These are phyloP conservation scores for Campylomormyrus numenius DNA, from an alignment of 2,113 vertebrate species.

Conservation along the genomic window DNA sequence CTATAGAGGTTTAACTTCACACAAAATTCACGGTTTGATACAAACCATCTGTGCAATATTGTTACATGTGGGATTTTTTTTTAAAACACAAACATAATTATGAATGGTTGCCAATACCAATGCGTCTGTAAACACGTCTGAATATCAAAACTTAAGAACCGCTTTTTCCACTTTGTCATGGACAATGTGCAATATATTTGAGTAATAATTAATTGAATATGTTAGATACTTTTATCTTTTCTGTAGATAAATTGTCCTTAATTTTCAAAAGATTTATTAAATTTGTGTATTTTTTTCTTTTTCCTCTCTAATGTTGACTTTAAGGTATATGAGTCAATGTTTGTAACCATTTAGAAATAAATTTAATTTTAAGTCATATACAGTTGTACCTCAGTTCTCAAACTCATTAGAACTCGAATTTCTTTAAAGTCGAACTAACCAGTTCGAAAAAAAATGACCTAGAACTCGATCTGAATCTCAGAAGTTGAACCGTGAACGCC, in stretches of 20 bases:
- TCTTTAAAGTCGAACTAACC: no score
- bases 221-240: no score
- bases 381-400: no score
- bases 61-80: neutral
- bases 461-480: no score
- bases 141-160: neutral
- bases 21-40: neutral
- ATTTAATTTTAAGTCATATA: neutral
- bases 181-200: neutral
- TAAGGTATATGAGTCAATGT: neutral
- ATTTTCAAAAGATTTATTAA: no score
- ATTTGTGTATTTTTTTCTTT: no score
- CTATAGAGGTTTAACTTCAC: neutral
- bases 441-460: no score
- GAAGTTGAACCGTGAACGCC: no score
- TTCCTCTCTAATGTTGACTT: neutral
- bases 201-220: neutral
- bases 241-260: no score
- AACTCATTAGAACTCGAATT: no score
- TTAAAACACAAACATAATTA: no score
- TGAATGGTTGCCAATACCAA: no score
- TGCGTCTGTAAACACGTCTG: neutral
- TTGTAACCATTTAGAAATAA: neutral
- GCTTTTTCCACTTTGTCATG: neutral
- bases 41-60: neutral